Conservation (phyloP, 2,888 invertebrate species). For the Ectropis crepuscularia region DNA sequence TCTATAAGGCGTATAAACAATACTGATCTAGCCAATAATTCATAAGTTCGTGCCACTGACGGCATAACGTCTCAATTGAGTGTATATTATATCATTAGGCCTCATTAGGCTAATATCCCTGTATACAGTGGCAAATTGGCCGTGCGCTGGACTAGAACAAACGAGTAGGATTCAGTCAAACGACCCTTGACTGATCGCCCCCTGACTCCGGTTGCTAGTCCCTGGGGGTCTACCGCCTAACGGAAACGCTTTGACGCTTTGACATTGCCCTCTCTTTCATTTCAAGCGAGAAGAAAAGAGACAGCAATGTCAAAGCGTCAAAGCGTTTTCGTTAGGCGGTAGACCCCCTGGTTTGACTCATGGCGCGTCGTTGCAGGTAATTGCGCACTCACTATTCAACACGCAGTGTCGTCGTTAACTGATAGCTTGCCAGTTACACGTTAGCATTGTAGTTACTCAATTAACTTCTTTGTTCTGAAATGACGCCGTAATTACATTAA, state of each 20-base stretch:
- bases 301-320: no score
- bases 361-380: conserved; percentile 29
- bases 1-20: no score
- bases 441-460: neutral
- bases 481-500: no score
- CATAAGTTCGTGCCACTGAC: conserved; percentile 25
- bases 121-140: conserved; percentile 43
- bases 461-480: neutral
- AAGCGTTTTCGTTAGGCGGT: no score
- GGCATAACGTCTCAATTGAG: conserved; percentile 46
- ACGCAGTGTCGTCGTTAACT: conserved; percentile 6
- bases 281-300: no score
- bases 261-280: no score
- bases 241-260: no score
- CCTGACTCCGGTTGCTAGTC: neutral
- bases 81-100: conserved; percentile 30
- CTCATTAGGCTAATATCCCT: conserved; percentile 50
- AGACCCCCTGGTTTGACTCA: conserved; percentile 29
- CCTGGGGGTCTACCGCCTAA: no score
- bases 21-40: no score
- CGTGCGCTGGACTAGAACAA: conserved; percentile 54
- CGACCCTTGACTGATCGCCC: conserved; percentile 42
- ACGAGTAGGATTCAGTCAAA: conserved; percentile 49
- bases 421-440: neutral
- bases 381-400: conserved; percentile 28